Conservation (phyloP, 2,113 vertebrate genomes). For the Pleuronectes platessa region DNA sequence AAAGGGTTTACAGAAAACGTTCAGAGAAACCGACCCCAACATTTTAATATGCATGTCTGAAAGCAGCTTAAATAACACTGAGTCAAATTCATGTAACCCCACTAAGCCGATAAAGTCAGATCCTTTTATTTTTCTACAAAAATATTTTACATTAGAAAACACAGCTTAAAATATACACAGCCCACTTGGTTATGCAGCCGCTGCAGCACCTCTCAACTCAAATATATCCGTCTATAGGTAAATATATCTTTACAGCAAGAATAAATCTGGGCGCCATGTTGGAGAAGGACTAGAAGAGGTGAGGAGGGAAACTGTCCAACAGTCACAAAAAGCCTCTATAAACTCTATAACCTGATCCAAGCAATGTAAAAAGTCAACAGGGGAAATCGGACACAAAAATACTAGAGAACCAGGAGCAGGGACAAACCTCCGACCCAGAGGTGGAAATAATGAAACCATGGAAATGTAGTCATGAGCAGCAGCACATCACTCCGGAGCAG, state of each 20-base stretch:
- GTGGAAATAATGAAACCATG: not conserved
- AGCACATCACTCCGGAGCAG: slow-evolving; percentile 12
- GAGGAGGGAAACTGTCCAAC: slow-evolving; percentile 4
- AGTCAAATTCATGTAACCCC: not conserved
- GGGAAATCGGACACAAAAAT: slow-evolving; percentile 26
- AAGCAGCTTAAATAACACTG: too few species aligned
- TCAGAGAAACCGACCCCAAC: too few species aligned
- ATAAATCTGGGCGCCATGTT: slow-evolving; percentile 51
- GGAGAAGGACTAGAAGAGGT: slow-evolving; percentile 8
- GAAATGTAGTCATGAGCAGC: slow-evolving; percentile 17
- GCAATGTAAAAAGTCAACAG: slow-evolving; percentile 37
- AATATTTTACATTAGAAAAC: slow-evolving; percentile 85
- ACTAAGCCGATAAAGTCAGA: slow-evolving; percentile 10
- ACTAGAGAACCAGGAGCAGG: slow-evolving; percentile 40
- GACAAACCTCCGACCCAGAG: not conserved
- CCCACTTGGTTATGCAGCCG: slow-evolving; percentile 64
- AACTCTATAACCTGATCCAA: slow-evolving; percentile 36
- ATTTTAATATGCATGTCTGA: too few species aligned
- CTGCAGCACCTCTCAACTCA: slow-evolving; percentile 68
- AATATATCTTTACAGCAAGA: slow-evolving; percentile 76
- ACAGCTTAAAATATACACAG: slow-evolving; percentile 78
- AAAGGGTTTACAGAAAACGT: too few species aligned
- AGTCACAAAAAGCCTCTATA: slow-evolving; percentile 29
- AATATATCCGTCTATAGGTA: slow-evolving; percentile 80
- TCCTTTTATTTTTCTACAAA: slow-evolving; percentile 78